phyloP scores from a whole-genome alignment of 2,113 vertebrate species.

The Pelmatolapia mariae region DNA sequence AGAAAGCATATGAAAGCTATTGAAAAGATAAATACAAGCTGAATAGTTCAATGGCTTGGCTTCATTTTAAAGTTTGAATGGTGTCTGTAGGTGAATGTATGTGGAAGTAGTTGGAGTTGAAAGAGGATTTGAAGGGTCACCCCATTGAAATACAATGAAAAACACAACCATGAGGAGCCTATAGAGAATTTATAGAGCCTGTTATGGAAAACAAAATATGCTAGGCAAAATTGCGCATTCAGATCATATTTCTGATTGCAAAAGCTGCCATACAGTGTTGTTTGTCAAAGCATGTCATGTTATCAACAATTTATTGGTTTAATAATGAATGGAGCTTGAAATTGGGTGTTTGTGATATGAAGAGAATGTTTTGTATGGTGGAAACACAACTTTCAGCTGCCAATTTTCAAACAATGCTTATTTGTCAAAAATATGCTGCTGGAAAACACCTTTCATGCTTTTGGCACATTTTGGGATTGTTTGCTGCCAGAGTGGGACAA shows the following conservation, averaged over 20 bases:
- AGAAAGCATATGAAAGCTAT: background rate
- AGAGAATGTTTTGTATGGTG: slow-evolving; percentile 16
- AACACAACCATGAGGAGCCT: background rate
- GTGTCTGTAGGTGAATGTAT: background rate
- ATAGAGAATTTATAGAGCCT: background rate
- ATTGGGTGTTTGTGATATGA: slow-evolving; percentile 29
- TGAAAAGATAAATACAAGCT: background rate
- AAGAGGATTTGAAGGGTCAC: background rate
- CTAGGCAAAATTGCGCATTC: background rate
- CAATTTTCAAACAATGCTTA: slow-evolving; percentile 78
- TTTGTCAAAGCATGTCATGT: slow-evolving; percentile 7
- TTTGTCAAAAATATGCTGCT: slow-evolving; percentile 70
- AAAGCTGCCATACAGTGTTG: background rate
- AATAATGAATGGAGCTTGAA: slow-evolving; percentile 34
- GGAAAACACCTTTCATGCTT: slow-evolving; percentile 75
- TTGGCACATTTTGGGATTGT: slow-evolving; percentile 60
- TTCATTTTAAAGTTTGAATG: background rate
- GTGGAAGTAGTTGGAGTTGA: background rate
- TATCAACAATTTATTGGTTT: slow-evolving; percentile 55
- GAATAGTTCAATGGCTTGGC: background rate
- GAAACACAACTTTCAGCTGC: slow-evolving; percentile 48
- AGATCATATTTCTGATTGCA: background rate
- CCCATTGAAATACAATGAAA: background rate
- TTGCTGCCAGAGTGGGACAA: slow-evolving; percentile 66
- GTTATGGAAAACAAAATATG: background rate